phyloP scores from a whole-genome alignment of 1,140 invertebrate species.

The Drosophila trapezifrons region DNA sequence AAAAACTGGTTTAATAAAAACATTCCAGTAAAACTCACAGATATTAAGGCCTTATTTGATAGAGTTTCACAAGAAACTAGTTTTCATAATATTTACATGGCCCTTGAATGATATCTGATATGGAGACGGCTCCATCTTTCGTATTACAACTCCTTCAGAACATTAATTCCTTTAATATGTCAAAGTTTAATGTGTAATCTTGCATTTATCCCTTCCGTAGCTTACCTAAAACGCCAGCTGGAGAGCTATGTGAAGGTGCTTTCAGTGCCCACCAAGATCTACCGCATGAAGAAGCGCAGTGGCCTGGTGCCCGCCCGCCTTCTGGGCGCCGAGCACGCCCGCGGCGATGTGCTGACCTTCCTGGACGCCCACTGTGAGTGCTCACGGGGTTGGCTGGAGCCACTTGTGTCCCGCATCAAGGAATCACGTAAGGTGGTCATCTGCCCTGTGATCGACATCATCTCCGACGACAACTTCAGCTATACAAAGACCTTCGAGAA shows the following conservation, averaged over 20 bases:
- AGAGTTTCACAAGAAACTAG: neutral
- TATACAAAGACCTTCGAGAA: conserved; percentile 95
- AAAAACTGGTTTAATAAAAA: neutral
- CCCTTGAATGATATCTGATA: neutral
- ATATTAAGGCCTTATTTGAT: neutral
- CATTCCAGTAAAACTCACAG: neutral
- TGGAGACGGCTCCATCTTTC: too few species aligned
- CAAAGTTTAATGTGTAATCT: neutral
- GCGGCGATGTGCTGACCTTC: conserved; percentile 91
- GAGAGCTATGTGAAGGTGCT: conserved; percentile 91
- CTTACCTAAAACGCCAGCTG: conserved; percentile 90
- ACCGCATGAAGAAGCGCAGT: conserved; percentile 89
- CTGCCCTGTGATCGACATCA: conserved; percentile 98
- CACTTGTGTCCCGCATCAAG: conserved; percentile 91
- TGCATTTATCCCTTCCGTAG: conserved; percentile 77
- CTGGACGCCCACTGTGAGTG: conserved; percentile 97
- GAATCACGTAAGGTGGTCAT: conserved; percentile 90
- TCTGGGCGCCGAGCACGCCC: conserved; percentile 91
- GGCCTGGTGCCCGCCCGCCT: conserved; percentile 95
- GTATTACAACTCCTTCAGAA: neutral
- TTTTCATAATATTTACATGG: neutral
- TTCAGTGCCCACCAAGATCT: conserved; percentile 87
- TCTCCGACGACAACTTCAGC: conserved; percentile 96
- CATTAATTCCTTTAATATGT: neutral
- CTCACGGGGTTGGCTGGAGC: conserved; percentile 95